Base-by-base conservation (phyloP, 92 coral and sea anemone species). In the Actinernus sp. region DNA sequence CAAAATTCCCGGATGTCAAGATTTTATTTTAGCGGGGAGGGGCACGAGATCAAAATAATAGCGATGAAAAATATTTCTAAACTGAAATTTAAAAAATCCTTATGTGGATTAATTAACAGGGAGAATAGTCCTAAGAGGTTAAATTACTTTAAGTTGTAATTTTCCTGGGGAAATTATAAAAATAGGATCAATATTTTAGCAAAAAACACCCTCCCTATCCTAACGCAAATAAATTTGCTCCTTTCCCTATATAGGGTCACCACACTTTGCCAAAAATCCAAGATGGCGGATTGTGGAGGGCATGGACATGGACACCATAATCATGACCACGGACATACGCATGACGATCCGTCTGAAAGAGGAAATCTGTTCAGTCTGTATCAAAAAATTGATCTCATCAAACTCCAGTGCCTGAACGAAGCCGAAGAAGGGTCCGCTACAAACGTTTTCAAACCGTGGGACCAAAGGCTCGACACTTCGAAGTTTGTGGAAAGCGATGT, bases 201-300 rank as follows among this genome's bases (percentile, higher is more conserved):
- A n/a, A n/a, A n/a, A n/a, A n/a, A n/a, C n/a, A n/a, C n/a, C n/a
- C n/a, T n/a, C n/a, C n/a, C n/a, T n/a, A n/a, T n/a, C n/a, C n/a
- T n/a, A n/a, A n/a, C n/a, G n/a, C n/a, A n/a, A n/a, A n/a, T n/a
- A n/a, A n/a, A n/a, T n/a, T n/a, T n/a, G n/a, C n/a, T n/a, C n/a
- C n/a, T n/a, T n/a, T n/a, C n/a, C n/a, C n/a, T n/a, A n/a, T n/a
- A n/a, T n/a, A n/a, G n/a, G n/a, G n/a, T n/a, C n/a, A n/a, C n/a
- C n/a, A n/a, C n/a, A n/a, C n/a, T n/a, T n/a, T n/a, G n/a, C n/a
- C n/a, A n/a, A n/a, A n/a, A n/a, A 37, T 79, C 71, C 86, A 93
- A 86, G 56, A 94, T 94, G 98, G 98, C 98, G 56, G 98, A 92
- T 4, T 93, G 98, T 79, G 97, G 97, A 5, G 92, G 87, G n/a